Conservation (phyloP, 2,888 invertebrate genomes). For the Steinernema carpocapsae region DNA sequence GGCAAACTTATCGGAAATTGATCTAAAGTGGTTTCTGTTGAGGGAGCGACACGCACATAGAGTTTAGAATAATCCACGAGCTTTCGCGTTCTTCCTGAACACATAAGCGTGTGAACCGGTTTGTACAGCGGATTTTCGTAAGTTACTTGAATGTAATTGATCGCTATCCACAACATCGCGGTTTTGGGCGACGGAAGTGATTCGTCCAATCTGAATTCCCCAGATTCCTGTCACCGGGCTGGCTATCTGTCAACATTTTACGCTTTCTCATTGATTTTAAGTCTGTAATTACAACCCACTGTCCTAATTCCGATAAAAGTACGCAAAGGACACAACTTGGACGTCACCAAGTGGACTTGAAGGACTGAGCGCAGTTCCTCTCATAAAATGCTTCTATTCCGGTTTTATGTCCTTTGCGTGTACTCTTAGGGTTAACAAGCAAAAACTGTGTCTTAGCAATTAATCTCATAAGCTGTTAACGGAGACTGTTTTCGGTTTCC, state of each 20-base stretch:
- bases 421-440: not conserved
- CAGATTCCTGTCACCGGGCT: not conserved
- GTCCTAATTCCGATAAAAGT: no score
- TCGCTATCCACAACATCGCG: conserved; percentile 15
- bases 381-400: not conserved
- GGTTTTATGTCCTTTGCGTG: not conserved
- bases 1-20: no score
- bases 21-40: no score
- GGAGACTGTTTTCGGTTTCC: not conserved
- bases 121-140: not conserved
- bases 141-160: conserved; percentile 30
- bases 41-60: no score
- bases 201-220: not conserved
- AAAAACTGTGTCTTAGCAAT: not conserved
- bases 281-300: no score
- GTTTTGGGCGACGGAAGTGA: conserved; percentile 14
- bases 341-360: no score
- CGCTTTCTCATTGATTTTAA: no score
- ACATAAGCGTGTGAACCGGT: conserved; percentile 19
- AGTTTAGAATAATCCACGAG: not conserved
- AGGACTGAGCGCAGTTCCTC: no score
- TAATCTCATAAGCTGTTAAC: not conserved
- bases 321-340: no score
- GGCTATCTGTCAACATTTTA: not conserved
- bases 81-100: not conserved